Evolutionary conservation across 2,797 vertebrate species (phyloP), one percentile per base, ranked within the genome.

Genomic region (Todus mexicanus): DNA sequence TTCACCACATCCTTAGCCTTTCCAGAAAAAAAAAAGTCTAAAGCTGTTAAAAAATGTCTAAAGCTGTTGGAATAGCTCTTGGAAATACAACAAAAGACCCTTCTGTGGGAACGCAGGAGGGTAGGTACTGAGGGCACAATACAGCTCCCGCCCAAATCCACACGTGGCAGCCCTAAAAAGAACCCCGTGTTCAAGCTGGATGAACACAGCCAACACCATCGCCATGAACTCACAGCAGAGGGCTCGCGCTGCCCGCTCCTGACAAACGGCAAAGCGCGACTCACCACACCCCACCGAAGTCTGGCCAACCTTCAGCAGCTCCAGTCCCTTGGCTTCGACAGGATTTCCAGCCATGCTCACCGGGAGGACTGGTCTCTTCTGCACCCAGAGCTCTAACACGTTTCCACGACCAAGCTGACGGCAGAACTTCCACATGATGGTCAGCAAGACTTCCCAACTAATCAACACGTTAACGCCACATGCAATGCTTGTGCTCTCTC

Each of bases 301-400:
- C 57, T 11, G 45, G n/a, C 42, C 42, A 13, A 42, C 38, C 38
- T 42, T 14, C 60, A 63, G 60, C 60, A 45, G 63, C 63, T 65
- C 17, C 31, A 65, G 38, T 10, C 7, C 12, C 37, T 40, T 11
- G 4, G 38, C 48, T 16, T 7, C 5, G 3, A 12, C n/a, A 1
- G 1, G 13, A 17, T 54, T 31, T 26, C 33, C 42, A n/a, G 1
- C 23, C 56, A 6, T 3, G 4, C 31, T 35, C 3, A 5, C 3
- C 9, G 23, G 13, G 5, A 56, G n/a, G 22, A 15, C 47, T 1
- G 3, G 13, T 23, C 35, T 42, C 60, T 33, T 22, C 43, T 11
- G 5, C 29, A 45, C 1, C n/a, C n/a, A n/a, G n/a, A n/a, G 20
- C 59, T 37, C n/a, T 15, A 31, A 10, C 2, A 1, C 74, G 54